phyloP scores from a whole-genome alignment of 2,797 vertebrate genomes.

The Pogoniulus pusillus region DNA sequence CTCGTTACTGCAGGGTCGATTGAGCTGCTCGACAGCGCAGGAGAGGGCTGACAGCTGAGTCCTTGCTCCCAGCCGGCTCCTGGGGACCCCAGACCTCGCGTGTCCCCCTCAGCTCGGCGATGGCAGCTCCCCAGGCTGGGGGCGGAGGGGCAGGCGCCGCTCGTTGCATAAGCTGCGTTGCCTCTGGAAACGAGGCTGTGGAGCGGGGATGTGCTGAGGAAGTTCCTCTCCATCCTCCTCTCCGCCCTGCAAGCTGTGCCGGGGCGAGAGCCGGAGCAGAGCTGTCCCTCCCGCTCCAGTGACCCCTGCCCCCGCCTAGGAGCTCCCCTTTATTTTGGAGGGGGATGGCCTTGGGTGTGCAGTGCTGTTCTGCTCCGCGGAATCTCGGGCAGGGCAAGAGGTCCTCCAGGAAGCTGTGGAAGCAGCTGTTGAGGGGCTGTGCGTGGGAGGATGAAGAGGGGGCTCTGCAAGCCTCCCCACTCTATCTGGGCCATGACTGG shows the following conservation, averaged over 20 bases:
- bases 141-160: conserved; percentile 28
- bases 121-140: conserved; percentile 27
- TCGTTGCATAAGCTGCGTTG: conserved; percentile 55
- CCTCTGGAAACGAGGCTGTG: conserved; percentile 44
- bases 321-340: not conserved
- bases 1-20: not conserved
- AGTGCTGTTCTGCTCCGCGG: fast-evolving
- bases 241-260: not conserved
- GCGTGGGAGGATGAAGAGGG: not conserved
- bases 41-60: not conserved
- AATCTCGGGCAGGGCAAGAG: not conserved
- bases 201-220: conserved; percentile 7
- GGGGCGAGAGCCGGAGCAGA: not conserved
- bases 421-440: not conserved
- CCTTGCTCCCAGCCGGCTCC: fast-evolving
- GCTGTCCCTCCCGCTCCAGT: not conserved
- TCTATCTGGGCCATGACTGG: fast-evolving
- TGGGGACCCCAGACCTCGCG: fast-evolving
- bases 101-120: not conserved
- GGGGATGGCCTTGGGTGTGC: fast-evolving
- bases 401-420: not conserved
- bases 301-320: fast-evolving
- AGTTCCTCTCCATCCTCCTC: conserved; percentile 1
- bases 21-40: fast-evolving
- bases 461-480: fast-evolving